phyloP scores from a whole-genome alignment of 2,888 invertebrate genomes.

The Andrena bicolor region DNA sequence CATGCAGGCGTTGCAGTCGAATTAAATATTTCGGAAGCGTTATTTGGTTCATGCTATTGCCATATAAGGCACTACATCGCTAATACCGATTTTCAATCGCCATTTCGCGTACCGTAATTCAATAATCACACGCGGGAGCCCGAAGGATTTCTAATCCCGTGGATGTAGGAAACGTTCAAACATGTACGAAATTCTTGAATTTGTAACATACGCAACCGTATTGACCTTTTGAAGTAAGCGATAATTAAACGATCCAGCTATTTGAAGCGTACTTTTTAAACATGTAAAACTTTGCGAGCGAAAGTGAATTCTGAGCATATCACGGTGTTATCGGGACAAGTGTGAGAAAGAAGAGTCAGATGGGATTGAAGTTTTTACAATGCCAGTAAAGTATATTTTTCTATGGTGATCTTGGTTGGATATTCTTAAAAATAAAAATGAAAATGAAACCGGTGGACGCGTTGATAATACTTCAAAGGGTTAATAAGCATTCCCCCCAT shows the following conservation, averaged over 20 bases:
- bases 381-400: slow-evolving; percentile 26
- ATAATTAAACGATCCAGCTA: neutral
- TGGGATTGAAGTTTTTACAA: neutral
- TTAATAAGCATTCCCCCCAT: slow-evolving; percentile 31
- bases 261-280: neutral
- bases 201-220: slow-evolving; percentile 29
- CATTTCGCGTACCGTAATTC: slow-evolving; percentile 46
- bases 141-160: slow-evolving; percentile 37
- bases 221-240: slow-evolving; percentile 47
- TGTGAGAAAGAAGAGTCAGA: neutral
- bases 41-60: slow-evolving; percentile 59
- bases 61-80: slow-evolving; percentile 50
- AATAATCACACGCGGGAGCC: slow-evolving; percentile 44
- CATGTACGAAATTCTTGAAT: slow-evolving; percentile 37
- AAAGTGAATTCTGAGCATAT: slow-evolving; percentile 17
- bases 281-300: neutral
- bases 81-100: slow-evolving; percentile 53
- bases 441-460: neutral
- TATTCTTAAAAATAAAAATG: slow-evolving; percentile 9
- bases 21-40: slow-evolving; percentile 3
- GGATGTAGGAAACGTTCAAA: slow-evolving; percentile 37
- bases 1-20: slow-evolving; percentile 1
- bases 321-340: slow-evolving; percentile 3
- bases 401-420: slow-evolving; percentile 13
- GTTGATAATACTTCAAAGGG: slow-evolving; percentile 36